phyloP scores from a whole-genome alignment of 2,888 invertebrate species.

The Tethea ocularis region DNA sequence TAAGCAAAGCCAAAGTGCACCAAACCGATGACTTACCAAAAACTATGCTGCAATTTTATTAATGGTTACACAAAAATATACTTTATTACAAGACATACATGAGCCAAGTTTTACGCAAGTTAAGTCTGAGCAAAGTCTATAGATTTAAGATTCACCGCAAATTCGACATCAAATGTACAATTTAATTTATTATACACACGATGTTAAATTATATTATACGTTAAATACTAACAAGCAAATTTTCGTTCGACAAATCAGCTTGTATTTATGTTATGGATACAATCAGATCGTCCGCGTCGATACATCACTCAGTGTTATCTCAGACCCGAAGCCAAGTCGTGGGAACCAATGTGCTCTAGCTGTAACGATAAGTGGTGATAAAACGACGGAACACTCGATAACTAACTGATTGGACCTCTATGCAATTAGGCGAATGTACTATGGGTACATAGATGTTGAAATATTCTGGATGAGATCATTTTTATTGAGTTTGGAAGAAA shows the following conservation, averaged over 20 bases:
- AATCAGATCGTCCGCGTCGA: conserved; percentile 5
- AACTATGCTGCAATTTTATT: no score
- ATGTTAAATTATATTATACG: not conserved
- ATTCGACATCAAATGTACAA: no score
- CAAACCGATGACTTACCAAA: no score
- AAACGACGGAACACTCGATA: conserved; percentile 20
- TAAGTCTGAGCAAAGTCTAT: no score
- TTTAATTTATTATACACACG: no score
- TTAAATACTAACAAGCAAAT: not conserved
- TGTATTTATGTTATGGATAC: not conserved
- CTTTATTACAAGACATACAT: no score
- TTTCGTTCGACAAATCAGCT: not conserved
- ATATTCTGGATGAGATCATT: not conserved
- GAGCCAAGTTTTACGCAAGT: no score
- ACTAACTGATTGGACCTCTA: conserved; percentile 25
- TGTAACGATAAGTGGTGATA: conserved; percentile 10
- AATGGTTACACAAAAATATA: no score
- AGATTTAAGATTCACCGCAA: no score
- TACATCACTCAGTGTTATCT: conserved; percentile 5
- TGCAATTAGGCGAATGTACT: conserved; percentile 18
- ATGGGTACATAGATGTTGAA: not conserved
- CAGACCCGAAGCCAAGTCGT: not conserved
- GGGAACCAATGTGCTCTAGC: conserved; percentile 7
- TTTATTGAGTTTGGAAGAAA: not conserved
- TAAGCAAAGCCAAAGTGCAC: no score